Evolutionary conservation across 2,888 invertebrate genomes (phyloP).

Genomic region (Nemotelus pantherinus): DNA sequence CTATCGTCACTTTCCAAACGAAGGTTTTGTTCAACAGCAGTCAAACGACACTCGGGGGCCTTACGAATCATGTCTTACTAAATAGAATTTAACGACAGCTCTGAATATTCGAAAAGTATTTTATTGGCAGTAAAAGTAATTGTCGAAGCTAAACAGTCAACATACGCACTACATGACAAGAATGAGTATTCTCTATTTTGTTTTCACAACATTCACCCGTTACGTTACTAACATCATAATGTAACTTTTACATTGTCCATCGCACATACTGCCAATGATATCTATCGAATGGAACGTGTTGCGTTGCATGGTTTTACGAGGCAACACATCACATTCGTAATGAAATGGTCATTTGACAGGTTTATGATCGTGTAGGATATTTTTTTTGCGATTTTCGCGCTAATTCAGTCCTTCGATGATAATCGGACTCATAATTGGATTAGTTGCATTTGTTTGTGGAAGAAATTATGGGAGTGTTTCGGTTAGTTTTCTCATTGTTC

Average conservation of each 20-base stretch:
- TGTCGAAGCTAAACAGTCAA: background rate
- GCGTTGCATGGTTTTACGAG: background rate
- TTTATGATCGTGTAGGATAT: background rate
- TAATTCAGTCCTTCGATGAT: too few species aligned
- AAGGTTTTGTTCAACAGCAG: too few species aligned
- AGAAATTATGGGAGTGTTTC: too few species aligned
- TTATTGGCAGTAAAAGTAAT: conserved; percentile 6
- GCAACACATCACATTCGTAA: conserved; percentile 1
- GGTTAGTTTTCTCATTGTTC: too few species aligned
- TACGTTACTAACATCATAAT: background rate
- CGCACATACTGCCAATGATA: background rate
- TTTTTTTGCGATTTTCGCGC: too few species aligned
- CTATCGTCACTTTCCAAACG: too few species aligned
- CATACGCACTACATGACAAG: background rate
- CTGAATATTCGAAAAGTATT: background rate
- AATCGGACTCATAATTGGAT: too few species aligned
- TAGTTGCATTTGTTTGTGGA: too few species aligned
- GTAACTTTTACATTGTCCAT: background rate
- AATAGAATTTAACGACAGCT: conserved; percentile 14
- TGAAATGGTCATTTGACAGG: conserved; percentile 5
- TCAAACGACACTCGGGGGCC: too few species aligned
- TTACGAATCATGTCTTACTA: background rate
- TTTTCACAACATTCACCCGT: background rate
- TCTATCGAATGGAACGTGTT: background rate
- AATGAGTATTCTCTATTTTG: background rate